Conservation (phyloP, 2,797 vertebrate genomes). For the Myotis pilosus region DNA sequence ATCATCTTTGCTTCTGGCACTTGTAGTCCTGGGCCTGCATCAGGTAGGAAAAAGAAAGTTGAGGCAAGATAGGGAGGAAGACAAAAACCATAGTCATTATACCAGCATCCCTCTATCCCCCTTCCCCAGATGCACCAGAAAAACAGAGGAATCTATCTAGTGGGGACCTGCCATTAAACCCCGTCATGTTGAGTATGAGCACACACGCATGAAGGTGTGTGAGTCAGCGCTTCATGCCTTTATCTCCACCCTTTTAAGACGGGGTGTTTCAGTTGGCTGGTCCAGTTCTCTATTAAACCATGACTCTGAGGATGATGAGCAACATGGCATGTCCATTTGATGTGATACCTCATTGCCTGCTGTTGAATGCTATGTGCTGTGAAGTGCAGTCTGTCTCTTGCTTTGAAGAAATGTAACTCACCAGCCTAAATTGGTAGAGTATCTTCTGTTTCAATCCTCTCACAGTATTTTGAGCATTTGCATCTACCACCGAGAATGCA, state of each 20-base stretch:
- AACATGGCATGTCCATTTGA: background rate
- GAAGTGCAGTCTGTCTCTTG: background rate
- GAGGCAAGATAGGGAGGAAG: background rate
- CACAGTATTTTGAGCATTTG: slow-evolving; percentile 11
- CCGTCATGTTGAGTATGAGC: background rate
- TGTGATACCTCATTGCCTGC: background rate
- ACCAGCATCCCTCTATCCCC: background rate
- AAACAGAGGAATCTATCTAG: background rate
- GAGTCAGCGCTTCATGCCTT: background rate
- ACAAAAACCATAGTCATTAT: background rate
- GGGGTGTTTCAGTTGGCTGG: background rate
- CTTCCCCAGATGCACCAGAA: background rate
- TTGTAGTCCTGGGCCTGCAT: background rate
- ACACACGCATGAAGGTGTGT: background rate
- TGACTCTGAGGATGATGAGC: background rate
- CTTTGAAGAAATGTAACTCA: background rate
- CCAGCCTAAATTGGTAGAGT: background rate
- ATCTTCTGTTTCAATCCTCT: background rate
- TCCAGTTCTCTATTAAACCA: background rate
- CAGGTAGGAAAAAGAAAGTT: background rate
- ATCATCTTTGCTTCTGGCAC: background rate
- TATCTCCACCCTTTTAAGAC: background rate
- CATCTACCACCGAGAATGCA: background rate
- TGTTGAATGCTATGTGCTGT: background rate
- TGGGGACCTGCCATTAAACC: background rate